These are phyloP conservation scores for Sebastes cheni DNA, from an alignment of 2,797 vertebrate genomes.

Conservation along the genomic window DNA sequence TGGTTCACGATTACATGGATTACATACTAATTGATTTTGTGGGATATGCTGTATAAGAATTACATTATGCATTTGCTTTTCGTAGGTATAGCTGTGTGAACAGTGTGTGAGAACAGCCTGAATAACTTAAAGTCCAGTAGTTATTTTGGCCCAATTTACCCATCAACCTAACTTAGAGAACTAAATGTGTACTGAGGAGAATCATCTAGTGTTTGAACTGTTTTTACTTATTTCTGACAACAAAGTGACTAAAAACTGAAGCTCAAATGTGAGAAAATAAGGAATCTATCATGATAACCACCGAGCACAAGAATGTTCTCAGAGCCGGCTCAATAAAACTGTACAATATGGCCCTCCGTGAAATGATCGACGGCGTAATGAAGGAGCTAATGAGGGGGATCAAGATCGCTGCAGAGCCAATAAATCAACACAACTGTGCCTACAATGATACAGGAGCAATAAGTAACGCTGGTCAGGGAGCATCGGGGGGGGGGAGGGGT, in stretches of 20 bases:
- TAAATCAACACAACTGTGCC: slow-evolving; percentile 82
- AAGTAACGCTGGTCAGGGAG: slow-evolving; percentile 65
- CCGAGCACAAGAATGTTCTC: slow-evolving; percentile 18
- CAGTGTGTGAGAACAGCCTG: too few relatives aligned
- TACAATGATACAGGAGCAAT: slow-evolving; percentile 71
- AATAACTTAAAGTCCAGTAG: not conserved
- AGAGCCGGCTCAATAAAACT: slow-evolving; percentile 55
- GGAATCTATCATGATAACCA: slow-evolving; percentile 45
- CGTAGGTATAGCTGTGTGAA: too few relatives aligned
- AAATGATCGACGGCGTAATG: slow-evolving; percentile 80
- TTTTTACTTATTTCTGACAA: not conserved
- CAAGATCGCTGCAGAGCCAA: slow-evolving; percentile 73
- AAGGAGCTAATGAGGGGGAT: slow-evolving; percentile 84
- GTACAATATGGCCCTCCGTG: slow-evolving; percentile 60
- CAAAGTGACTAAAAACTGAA: slow-evolving; percentile 12
- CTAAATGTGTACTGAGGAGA: not conserved
- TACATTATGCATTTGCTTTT: too few relatives aligned
- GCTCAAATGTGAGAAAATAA: slow-evolving; percentile 21
- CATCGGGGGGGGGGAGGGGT: not conserved
- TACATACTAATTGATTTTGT: too few relatives aligned
- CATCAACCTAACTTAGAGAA: not conserved
- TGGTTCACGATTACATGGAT: too few relatives aligned
- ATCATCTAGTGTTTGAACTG: not conserved
- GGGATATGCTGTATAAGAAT: too few relatives aligned
- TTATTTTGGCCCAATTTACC: not conserved